A percentile compares a stretch with the other conserved stretches of the same genome.
phyloP scores from a whole-genome alignment of 2,888 invertebrate genomes.

The Ophion ellenae region DNA sequence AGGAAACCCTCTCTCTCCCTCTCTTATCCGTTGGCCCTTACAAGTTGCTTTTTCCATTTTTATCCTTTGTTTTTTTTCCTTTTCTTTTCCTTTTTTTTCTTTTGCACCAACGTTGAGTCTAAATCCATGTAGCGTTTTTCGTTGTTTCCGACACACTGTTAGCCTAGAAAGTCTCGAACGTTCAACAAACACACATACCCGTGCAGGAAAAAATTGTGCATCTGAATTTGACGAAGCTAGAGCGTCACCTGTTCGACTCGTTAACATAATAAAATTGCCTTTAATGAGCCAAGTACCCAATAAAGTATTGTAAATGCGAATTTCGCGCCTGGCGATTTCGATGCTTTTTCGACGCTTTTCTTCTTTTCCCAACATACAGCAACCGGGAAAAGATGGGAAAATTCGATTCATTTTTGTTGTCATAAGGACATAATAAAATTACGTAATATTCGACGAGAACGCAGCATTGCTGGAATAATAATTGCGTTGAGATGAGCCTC shows the following conservation, averaged over 20 bases:
- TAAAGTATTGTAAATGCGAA: slow-evolving; percentile 28
- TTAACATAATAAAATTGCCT: slow-evolving; percentile 44
- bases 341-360: not conserved
- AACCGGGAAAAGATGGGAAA: too few species aligned
- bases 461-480: too few species aligned
- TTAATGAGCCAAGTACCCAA: slow-evolving; percentile 51
- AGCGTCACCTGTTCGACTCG: not conserved
- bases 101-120: not conserved
- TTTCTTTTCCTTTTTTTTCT: not conserved
- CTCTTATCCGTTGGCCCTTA: not conserved
- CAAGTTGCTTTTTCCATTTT: not conserved
- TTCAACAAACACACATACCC: not conserved
- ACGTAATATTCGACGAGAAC: too few species aligned
- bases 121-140: not conserved
- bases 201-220: slow-evolving; percentile 9
- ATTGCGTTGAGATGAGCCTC: too few species aligned
- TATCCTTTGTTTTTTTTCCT: too few species aligned
- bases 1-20: slow-evolving; percentile 11
- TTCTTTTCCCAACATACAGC: not conserved
- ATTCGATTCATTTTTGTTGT: too few species aligned
- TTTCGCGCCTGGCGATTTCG: too few species aligned
- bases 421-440: too few species aligned
- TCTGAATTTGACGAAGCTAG: slow-evolving; percentile 23
- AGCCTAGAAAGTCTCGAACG: slow-evolving; percentile 26
- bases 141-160: slow-evolving; percentile 26